Evolutionary conservation across 2,888 invertebrate species (phyloP).

Genomic region (Acleris emargana): DNA sequence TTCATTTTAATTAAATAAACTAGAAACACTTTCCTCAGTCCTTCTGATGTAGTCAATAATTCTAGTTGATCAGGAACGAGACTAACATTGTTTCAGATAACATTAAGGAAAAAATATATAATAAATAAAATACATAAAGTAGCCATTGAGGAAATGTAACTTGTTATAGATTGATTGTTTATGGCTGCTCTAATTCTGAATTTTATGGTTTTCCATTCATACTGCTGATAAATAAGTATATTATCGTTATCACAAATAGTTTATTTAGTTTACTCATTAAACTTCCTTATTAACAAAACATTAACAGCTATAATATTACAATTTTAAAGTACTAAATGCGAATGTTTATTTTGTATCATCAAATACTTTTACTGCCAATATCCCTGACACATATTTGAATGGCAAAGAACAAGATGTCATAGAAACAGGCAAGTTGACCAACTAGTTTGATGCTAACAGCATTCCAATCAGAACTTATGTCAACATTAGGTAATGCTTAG

Average conservation of each 20-base stretch:
- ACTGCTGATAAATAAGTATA: not conserved
- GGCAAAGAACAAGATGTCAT: constrained; percentile 32
- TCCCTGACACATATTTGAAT: constrained; percentile 30
- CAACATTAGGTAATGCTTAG: constrained; percentile 62
- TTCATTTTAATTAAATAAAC: no score
- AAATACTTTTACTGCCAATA: constrained; percentile 8
- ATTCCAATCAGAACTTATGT: constrained; percentile 68
- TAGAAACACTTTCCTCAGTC: no score
- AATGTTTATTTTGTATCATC: not conserved
- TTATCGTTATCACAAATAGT: not conserved
- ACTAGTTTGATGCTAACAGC: constrained; percentile 48
- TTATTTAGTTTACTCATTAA: not conserved
- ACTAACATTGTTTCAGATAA: no score
- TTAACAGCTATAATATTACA: not conserved
- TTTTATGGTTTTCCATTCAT: not conserved
- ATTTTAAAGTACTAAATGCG: not conserved
- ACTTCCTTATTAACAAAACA: no score
- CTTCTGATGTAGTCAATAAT: no score
- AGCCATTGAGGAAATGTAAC: no score
- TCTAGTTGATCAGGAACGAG: no score
- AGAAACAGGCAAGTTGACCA: constrained; percentile 36
- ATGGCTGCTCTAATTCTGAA: not conserved
- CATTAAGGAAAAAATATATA: no score
- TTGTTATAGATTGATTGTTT: no score
- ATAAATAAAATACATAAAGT: no score